These are phyloP conservation scores for Embidobia sp. DNA, from an alignment of 2,888 invertebrate genomes.

Conservation along the genomic window DNA sequence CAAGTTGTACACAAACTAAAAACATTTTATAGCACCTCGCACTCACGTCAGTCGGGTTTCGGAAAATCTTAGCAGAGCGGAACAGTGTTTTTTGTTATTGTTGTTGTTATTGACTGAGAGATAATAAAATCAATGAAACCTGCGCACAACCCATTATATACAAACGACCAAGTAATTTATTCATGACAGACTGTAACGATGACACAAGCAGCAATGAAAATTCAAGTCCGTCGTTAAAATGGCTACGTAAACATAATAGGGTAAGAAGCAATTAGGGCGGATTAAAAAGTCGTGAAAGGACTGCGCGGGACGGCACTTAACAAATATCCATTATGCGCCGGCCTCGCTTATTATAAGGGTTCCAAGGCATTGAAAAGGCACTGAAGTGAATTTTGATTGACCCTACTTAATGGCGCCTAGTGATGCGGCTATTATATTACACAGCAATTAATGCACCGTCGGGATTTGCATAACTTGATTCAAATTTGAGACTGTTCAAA, in stretches of 20 bases:
- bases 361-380: slow-evolving; percentile 61
- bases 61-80: too few species aligned
- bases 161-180: too few species aligned
- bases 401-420: slow-evolving; percentile 24
- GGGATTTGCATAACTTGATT: slow-evolving; percentile 28
- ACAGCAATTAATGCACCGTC: slow-evolving; percentile 29
- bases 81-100: too few species aligned
- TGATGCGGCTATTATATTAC: slow-evolving; percentile 27
- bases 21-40: too few species aligned
- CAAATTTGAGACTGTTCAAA: slow-evolving; percentile 13
- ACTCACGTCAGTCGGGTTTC: too few species aligned
- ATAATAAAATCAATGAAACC: too few species aligned
- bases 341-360: slow-evolving; percentile 29
- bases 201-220: too few species aligned
- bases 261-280: slow-evolving; percentile 13
- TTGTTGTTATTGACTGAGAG: too few species aligned
- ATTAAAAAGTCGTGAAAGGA: background rate
- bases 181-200: too few species aligned
- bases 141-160: too few species aligned
- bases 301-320: background rate
- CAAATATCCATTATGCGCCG: slow-evolving; percentile 18
- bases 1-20: too few species aligned
- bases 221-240: too few species aligned
- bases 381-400: slow-evolving; percentile 50
- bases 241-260: slow-evolving; percentile 7